A percentile compares a stretch with the other conserved stretches of the same genome.
These are phyloP conservation scores for Merops nubicus DNA, from an alignment of 2,113 vertebrate species.

Conservation along the genomic window DNA sequence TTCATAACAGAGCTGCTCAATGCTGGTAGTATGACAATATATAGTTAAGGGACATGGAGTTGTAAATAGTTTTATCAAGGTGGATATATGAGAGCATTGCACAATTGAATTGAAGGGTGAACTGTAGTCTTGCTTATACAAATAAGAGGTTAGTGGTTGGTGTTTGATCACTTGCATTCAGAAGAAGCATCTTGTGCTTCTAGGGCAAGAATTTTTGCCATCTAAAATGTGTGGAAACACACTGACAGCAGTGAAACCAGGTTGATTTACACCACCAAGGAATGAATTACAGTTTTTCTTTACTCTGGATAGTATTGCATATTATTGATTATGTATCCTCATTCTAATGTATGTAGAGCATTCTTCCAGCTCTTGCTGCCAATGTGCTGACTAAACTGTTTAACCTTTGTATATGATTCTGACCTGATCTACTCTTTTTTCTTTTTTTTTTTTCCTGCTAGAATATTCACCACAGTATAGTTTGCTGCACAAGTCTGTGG, in stretches of 20 bases:
- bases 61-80: background rate
- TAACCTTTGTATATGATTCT: background rate
- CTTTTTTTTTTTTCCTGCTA: background rate
- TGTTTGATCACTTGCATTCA: background rate
- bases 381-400: background rate
- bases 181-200: background rate
- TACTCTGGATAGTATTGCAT: background rate
- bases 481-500: background rate
- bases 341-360: background rate
- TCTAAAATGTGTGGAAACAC: background rate
- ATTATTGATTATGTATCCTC: background rate
- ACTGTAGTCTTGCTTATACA: background rate
- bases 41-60: background rate
- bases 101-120: background rate
- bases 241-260: background rate
- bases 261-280: background rate
- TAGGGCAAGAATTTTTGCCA: background rate
- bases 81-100: background rate
- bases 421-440: background rate
- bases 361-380: background rate
- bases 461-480: background rate
- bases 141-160: background rate
- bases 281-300: background rate
- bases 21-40: background rate
- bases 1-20: background rate